Base-by-base conservation (phyloP, 2,888 invertebrate genomes). In the Troilus luridus region DNA sequence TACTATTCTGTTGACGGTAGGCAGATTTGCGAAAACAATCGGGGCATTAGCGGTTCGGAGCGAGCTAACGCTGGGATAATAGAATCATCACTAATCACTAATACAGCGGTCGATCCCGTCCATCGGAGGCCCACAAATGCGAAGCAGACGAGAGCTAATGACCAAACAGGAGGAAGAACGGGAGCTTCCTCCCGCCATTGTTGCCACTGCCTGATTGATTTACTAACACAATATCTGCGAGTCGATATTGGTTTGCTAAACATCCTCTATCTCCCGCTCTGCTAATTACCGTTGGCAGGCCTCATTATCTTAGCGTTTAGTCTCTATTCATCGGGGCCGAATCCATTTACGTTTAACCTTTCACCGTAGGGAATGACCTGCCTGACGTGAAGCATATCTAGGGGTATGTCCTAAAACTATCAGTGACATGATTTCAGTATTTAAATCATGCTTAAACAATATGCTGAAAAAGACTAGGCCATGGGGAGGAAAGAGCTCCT, bases 141-240 rank as follows among this genome's bases (percentile, higher is more conserved):
- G 5, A 77, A 77, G 17, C 12, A 77, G 41, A 41, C 27, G 27
- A 41, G 41, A 8, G 8, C 72, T 77, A 77, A 77, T 77, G 27
- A 77, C 72, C 72, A 77, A 77, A 77, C 72, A 77, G 72, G 27
- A 77, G 72, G 72, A 77, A 77, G 72, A 77, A 77, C 24, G 72
- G 7, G 2, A 27, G 72, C 72, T 72, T 41, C 3, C 7, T 14
- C 72, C 41, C 72, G 85, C n/a, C 85, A 85, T 85, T 85, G 85
- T 85, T 85, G 85, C 85, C 85, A 85, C 85, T 56, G 56, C 54
- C 85, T 85, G 85, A 85, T 85, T 85, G 85, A 85, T 85, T 58
- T 85, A 58, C 85, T 85, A 85, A 58, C 85, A 85, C 85, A 85
- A 85, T 85, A 85, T 85, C 85, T 77, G 17, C 7, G 27, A 27